Evolutionary conservation across 2,888 invertebrate species (phyloP), one percentile per base, ranked within the genome.

Genomic region (Ametastegia equiseti): DNA sequence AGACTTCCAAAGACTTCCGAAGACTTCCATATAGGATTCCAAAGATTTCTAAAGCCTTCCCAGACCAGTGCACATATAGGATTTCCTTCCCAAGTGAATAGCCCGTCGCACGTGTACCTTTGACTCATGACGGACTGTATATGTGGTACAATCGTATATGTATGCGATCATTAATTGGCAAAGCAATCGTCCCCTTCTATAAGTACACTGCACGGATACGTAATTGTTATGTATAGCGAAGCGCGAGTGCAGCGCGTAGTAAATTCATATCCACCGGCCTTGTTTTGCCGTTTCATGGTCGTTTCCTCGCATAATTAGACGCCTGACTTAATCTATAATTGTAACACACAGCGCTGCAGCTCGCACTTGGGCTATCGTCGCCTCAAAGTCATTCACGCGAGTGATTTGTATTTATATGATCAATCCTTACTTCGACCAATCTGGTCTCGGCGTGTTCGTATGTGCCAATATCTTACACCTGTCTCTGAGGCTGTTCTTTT

Each of bases 401-500:
- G 54, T 75, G n/a, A 19, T 27, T 71, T 30, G 5, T 15, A 65
- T 33, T 15, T 13, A 19, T 45, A 4, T 9, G 30, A 11, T 42
- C 42, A 27, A 42, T 42, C 13, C 78, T 78, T 47, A 81, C 81
- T 81, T 81, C n/a, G 81, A 81, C 93, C 93, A 93, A 33, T 91
- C 92, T 60, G 93, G 93, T 0, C 93, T 91, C 19, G 93, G 93
- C 0, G 93, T 93, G 57, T 93, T 93, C 0, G 92, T 92, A 1
- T 93, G 90, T 84, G 93, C 93, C 84, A 93, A 83, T 82, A 93
- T 93, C 0, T 90, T 87, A 84, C 92, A 92, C 0, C 92, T 89
- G 83, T 93, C 93, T 81, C 91, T 92, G n/a, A 87, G 87, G 78
- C 93, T 93, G 2, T 87, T 84, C 13, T 93, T 83, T 83, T 93